A percentile compares a stretch with the other conserved stretches of the same genome.
These are phyloP conservation scores for Xanthia togata DNA, from an alignment of 2,888 invertebrate genomes.

Conservation along the genomic window DNA sequence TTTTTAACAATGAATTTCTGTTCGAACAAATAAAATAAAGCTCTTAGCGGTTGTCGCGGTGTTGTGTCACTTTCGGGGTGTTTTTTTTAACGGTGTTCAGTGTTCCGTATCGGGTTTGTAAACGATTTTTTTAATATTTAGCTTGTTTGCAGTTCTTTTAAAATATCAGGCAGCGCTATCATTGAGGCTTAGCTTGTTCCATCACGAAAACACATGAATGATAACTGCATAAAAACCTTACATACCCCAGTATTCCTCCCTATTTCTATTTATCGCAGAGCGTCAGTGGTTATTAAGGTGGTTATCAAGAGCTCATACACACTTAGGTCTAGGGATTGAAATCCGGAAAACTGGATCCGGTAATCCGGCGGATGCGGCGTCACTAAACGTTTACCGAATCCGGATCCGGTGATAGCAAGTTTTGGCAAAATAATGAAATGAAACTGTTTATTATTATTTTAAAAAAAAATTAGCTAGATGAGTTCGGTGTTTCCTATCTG, in stretches of 20 bases:
- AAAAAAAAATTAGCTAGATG: too few species aligned
- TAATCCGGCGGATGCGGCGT: too few species aligned
- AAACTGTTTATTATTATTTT: too few species aligned
- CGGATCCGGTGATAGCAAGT: too few species aligned
- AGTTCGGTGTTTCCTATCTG: too few species aligned
- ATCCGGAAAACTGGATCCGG: too few species aligned
- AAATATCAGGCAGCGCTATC: neutral
- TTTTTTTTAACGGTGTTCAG: neutral
- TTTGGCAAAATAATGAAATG: too few species aligned
- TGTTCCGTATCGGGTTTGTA: neutral
- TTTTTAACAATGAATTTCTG: slow-evolving; percentile 11
- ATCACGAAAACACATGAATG: neutral
- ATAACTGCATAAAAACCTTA: neutral
- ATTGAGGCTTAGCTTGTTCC: too few species aligned
- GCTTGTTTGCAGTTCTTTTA: neutral
- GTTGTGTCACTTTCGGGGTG: neutral
- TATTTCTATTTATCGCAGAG: slow-evolving; percentile 1
- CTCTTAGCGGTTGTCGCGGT: neutral
- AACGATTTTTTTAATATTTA: neutral
- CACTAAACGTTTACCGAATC: too few species aligned
- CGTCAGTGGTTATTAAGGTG: slow-evolving; percentile 13
- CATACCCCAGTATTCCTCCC: neutral
- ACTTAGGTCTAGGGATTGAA: neutral
- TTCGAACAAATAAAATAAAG: slow-evolving; percentile 12
- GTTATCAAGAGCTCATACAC: slow-evolving; percentile 8